A percentile compares a stretch with the other conserved stretches of the same genome.
Evolutionary conservation across 1,140 invertebrate species (phyloP).

Genomic region (Aporrectodea caliginosa): DNA sequence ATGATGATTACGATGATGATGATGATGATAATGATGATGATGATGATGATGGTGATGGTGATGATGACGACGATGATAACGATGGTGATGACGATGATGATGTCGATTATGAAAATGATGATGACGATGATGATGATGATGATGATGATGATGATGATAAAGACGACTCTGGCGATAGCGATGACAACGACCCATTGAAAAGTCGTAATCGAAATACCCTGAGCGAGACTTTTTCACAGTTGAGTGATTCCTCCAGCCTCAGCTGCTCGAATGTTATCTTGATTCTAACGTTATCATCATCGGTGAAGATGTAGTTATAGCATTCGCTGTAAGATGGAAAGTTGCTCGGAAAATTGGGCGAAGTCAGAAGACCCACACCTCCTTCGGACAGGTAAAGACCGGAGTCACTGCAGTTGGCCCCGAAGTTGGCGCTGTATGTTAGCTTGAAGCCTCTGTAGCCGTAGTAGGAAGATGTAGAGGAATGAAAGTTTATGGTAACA

Average conservation of each 20-base stretch:
- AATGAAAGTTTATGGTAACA: not conserved
- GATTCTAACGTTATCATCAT: not conserved
- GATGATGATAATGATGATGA: constrained; percentile 1
- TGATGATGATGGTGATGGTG: not conserved
- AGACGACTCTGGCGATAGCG: no score
- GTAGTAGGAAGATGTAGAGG: not conserved
- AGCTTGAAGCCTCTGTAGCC: not conserved
- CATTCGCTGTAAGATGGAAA: not conserved
- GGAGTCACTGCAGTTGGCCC: not conserved
- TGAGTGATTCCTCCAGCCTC: not conserved
- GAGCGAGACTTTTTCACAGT: not conserved
- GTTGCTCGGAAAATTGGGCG: not conserved
- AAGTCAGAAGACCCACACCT: not conserved
- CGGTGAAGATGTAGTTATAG: not conserved
- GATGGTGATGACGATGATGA: not conserved
- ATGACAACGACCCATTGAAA: no score
- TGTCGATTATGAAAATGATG: not conserved
- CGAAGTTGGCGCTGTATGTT: not conserved
- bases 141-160: no score
- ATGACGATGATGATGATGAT: not conserved
- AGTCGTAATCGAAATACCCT: no score
- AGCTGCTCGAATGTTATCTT: not conserved
- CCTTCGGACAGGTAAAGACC: not conserved
- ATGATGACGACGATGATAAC: not conserved
- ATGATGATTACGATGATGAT: not conserved